Evolutionary conservation across 1,140 invertebrate genomes (phyloP), one percentile per base, ranked within the genome.

Genomic region (Chlorops oryzae): DNA sequence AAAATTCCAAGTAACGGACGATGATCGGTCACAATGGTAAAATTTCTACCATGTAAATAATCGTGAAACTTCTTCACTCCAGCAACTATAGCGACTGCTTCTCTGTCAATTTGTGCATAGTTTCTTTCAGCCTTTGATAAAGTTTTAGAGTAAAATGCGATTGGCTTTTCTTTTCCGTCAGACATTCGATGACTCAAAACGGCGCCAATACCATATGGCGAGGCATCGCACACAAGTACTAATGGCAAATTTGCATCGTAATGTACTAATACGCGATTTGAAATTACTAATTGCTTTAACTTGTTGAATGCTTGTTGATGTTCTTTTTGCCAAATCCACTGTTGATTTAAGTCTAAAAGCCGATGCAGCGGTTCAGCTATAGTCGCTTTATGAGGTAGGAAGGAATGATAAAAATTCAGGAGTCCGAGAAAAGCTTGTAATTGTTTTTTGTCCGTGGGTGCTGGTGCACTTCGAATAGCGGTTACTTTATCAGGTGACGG

Each of bases 141-240:
- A 20, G 57, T 62, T 57, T 66, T 62, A 37, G 43, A 45, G 13
- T 24, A 24, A 45, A 25, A 10, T 32, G 25, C 24, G 13, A 41
- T 32, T 9, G 73, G 6, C 12, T 21, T 55, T 56, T 77, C 72
- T 1, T 41, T 37, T 13, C 61, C 65, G 54, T 75, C 63, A 18
- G 52, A 12, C 18, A 64, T 54, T 2, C 43, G 53, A 49, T 81
- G 77, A 5, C 64, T 62, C 1, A 81, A 52, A 13, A 77, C 66
- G 3, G 69, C 70, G 0, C 77, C 75, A 4, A 13, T 64, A 81
- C 78, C n/a, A n/a, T n/a, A n/a, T n/a, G n/a, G n/a, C n/a, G n/a
- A n/a, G n/a, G n/a, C n/a, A n/a, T n/a, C n/a, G 20, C 72, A 72
- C 12, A 74, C 61, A 18, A 80, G 41, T 13, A 73, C 15, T n/a